phyloP scores from a whole-genome alignment of 2,113 vertebrate genomes.

The Shinisaurus crocodilurus region DNA sequence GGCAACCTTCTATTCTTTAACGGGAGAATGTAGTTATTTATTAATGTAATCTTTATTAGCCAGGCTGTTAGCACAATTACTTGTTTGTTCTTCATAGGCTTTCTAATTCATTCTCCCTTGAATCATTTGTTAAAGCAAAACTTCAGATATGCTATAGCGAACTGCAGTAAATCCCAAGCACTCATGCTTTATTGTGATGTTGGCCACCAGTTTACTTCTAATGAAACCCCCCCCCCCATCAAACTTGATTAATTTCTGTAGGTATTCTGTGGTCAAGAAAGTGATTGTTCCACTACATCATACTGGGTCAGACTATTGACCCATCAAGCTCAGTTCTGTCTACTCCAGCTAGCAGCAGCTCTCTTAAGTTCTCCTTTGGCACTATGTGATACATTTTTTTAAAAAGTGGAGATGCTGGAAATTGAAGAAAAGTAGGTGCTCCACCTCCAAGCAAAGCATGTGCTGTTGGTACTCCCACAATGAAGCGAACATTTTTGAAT shows the following conservation, averaged over 20 bases:
- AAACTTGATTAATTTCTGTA: constrained; percentile 12
- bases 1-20: constrained; percentile 10
- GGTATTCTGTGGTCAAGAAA: neutral
- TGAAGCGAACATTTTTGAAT: neutral
- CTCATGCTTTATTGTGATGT: neutral
- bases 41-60: constrained; percentile 25
- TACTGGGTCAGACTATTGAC: neutral
- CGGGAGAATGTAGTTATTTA: constrained; percentile 11
- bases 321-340: neutral
- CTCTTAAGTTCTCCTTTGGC: neutral
- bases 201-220: neutral
- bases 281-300: neutral
- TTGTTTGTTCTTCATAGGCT: constrained; percentile 6
- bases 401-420: neutral
- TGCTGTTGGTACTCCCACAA: neutral
- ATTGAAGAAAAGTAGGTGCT: neutral
- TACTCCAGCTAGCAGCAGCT: neutral
- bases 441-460: neutral
- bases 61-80: constrained; percentile 8
- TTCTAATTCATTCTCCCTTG: constrained; percentile 29
- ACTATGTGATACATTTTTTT: neutral
- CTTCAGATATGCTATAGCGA: constrained; percentile 39
- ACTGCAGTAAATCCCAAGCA: constrained; percentile 18
- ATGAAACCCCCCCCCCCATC: too few species aligned
- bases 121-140: constrained; percentile 40